These are phyloP conservation scores for Drosophila chauvacae DNA, from an alignment of 1,140 invertebrate genomes.

Conservation along the genomic window DNA sequence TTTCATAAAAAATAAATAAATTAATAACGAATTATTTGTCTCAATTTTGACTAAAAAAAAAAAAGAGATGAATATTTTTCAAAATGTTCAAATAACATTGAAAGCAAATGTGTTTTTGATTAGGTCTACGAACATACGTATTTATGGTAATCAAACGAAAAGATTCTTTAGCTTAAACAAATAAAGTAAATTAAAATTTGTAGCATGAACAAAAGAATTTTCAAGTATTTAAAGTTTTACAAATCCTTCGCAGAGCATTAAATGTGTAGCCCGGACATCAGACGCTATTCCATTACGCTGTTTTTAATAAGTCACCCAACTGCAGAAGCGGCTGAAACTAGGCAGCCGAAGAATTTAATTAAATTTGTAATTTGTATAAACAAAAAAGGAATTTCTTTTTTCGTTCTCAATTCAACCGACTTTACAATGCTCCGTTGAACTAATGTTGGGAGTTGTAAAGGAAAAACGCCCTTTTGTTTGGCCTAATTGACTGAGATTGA, in stretches of 20 bases:
- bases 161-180: neutral
- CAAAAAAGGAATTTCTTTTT: constrained; percentile 11
- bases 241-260: neutral
- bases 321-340: constrained; percentile 6
- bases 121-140: neutral
- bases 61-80: neutral
- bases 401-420: constrained; percentile 2
- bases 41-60: constrained; percentile 9
- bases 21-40: neutral
- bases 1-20: constrained; percentile 1
- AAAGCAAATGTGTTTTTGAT: constrained; percentile 3
- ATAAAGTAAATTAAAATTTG: neutral
- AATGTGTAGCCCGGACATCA: neutral
- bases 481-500: constrained; percentile 73
- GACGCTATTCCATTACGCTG: constrained; percentile 11
- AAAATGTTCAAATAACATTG: neutral
- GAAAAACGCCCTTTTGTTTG: constrained; percentile 24
- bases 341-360: constrained; percentile 51
- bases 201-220: neutral
- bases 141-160: neutral
- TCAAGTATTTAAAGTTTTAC: neutral
- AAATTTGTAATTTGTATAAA: constrained; percentile 49
- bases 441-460: constrained; percentile 6
- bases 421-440: constrained; percentile 10
- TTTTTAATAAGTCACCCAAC: constrained; percentile 24